Conservation (phyloP, 2,888 invertebrate genomes). For the Drosophila yooni region DNA sequence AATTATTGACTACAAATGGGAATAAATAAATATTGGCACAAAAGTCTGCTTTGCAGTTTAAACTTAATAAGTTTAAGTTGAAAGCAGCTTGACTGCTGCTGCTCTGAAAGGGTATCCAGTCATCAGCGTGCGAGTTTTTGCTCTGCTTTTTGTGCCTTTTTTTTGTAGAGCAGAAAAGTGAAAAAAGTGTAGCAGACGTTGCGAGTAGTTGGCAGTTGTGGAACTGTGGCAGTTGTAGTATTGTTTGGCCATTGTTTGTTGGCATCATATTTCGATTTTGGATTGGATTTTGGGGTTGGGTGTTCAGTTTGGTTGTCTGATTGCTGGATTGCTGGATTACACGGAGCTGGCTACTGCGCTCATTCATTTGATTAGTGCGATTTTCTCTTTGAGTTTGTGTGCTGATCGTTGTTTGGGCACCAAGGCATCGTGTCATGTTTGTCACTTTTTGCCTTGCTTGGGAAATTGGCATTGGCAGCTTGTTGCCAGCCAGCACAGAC, state of each 20-base stretch:
- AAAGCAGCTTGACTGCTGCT: neutral
- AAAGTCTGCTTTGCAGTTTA: neutral
- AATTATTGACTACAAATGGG: neutral
- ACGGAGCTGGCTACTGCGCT: slow-evolving; percentile 23
- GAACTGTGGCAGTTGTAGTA: neutral
- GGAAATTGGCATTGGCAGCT: slow-evolving; percentile 48
- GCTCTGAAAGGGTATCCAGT: neutral
- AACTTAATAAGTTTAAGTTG: too few species aligned
- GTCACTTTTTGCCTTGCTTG: slow-evolving; percentile 6
- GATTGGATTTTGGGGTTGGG: slow-evolving; percentile 8
- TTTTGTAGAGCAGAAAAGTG: slow-evolving; percentile 14
- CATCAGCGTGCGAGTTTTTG: neutral
- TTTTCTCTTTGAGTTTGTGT: slow-evolving; percentile 23
- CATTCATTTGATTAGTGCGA: slow-evolving; percentile 54
- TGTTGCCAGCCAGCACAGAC: slow-evolving; percentile 17
- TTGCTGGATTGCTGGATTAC: slow-evolving; percentile 3
- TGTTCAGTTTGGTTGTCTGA: slow-evolving; percentile 13
- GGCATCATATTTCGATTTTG: slow-evolving; percentile 4
- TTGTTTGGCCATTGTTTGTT: slow-evolving; percentile 28
- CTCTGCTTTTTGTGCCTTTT: neutral
- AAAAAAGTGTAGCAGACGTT: slow-evolving; percentile 49
- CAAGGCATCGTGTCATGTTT: slow-evolving; percentile 15
- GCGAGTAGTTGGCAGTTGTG: slow-evolving; percentile 20
- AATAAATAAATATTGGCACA: neutral
- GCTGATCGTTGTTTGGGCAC: slow-evolving; percentile 36